A percentile compares a stretch with the other conserved stretches of the same genome.
Evolutionary conservation across 2,797 vertebrate species (phyloP).

Genomic region (Rhinophrynus dorsalis): DNA sequence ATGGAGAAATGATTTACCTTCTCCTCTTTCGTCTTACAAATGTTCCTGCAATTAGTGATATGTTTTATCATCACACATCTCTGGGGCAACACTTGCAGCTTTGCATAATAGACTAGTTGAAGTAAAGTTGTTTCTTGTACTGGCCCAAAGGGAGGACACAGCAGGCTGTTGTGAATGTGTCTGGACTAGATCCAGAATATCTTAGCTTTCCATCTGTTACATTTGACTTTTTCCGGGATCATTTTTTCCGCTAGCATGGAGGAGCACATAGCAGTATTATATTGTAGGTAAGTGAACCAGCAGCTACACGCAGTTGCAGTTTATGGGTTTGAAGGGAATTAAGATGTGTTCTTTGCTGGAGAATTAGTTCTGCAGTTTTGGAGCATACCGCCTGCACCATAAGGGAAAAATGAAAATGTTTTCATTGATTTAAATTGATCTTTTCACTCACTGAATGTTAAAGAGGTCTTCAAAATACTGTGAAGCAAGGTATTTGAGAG

Average conservation of each 20-base stretch:
- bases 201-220: conserved; percentile 40
- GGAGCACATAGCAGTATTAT: not conserved
- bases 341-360: not conserved
- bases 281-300: not conserved
- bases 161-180: conserved; percentile 30
- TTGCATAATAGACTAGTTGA: conserved; percentile 38
- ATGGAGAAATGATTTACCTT: conserved; percentile 33
- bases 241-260: conserved; percentile 8
- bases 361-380: too few relatives aligned
- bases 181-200: conserved; percentile 34
- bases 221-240: conserved; percentile 10
- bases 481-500: too few relatives aligned
- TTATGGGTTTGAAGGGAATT: not conserved
- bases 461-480: too few relatives aligned
- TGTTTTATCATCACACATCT: conserved; percentile 40
- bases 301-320: not conserved
- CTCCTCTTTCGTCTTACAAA: conserved; percentile 28
- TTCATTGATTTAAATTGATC: too few relatives aligned
- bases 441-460: too few relatives aligned
- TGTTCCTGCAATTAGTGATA: conserved; percentile 37
- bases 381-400: too few relatives aligned
- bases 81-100: conserved; percentile 29
- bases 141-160: conserved; percentile 46
- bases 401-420: too few relatives aligned
- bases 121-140: conserved; percentile 48